These are phyloP conservation scores for Sebastes umbrosus DNA, from an alignment of 2,797 vertebrate genomes.

Conservation along the genomic window DNA sequence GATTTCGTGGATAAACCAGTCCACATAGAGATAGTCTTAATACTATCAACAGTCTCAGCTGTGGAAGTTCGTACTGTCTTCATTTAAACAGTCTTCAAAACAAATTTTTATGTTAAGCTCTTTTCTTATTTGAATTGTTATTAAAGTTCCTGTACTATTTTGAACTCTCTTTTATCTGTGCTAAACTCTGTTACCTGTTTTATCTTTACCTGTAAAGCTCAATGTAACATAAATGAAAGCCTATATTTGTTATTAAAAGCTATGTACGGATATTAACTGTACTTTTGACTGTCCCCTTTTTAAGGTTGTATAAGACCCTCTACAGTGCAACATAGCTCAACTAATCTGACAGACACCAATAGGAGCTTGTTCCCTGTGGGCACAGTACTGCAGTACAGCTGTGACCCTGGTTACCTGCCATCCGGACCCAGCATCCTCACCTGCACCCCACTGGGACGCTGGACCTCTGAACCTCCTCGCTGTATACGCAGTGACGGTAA, in stretches of 20 bases:
- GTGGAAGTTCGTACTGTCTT: neutral
- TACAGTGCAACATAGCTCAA: conserved; percentile 66
- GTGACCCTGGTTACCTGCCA: conserved; percentile 77
- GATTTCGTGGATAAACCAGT: neutral
- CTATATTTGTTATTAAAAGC: neutral
- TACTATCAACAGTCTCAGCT: neutral
- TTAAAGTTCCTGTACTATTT: neutral
- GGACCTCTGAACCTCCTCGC: conserved; percentile 78
- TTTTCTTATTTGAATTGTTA: neutral
- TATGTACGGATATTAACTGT: neutral
- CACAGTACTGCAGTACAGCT: conserved; percentile 78
- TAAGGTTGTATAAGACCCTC: conserved; percentile 77
- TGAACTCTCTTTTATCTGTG: neutral
- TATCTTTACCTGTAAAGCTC: neutral
- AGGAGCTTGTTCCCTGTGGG: conserved; percentile 76
- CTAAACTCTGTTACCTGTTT: neutral
- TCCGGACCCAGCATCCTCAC: conserved; percentile 72
- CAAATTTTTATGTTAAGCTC: neutral
- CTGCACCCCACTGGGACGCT: conserved; percentile 72
- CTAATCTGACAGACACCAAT: conserved; percentile 75
- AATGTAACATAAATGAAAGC: neutral
- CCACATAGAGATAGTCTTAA: neutral
- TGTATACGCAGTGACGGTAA: conserved; percentile 75
- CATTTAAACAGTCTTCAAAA: neutral
- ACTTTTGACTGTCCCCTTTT: neutral